Percentiles rank a stretch among this genome's conserved stretches.
Evolutionary conservation across 1,140 invertebrate genomes (phyloP).

Genomic region (Zaprionus tsacasi): DNA sequence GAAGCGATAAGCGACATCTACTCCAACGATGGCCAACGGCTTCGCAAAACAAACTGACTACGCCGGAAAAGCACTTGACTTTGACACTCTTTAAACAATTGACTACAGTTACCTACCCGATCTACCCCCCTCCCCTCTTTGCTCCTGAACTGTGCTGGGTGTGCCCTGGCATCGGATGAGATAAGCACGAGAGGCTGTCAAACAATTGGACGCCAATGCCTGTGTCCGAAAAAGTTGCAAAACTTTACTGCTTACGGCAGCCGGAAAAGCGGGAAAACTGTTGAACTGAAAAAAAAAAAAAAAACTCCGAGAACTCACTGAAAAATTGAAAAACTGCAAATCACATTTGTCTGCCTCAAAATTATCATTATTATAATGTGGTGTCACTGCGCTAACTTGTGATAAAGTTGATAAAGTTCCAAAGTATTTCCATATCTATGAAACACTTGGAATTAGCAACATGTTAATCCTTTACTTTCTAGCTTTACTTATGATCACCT

Average conservation of each 20-base stretch:
- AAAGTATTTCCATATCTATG: background rate
- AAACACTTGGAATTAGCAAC: background rate
- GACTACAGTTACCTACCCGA: constrained; percentile 36
- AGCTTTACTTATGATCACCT: background rate
- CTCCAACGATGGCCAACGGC: constrained; percentile 15
- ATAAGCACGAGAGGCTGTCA: constrained; percentile 27
- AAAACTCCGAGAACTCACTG: background rate
- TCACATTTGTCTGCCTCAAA: constrained; percentile 7
- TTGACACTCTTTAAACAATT: constrained; percentile 82
- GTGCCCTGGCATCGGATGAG: background rate
- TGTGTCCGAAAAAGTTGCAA: constrained; percentile 51
- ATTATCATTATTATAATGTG: constrained; percentile 7
- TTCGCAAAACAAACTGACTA: constrained; percentile 45
- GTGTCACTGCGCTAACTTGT: no score
- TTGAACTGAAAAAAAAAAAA: constrained; percentile 4
- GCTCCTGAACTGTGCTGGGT: background rate
- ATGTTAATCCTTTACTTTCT: background rate
- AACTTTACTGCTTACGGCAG: constrained; percentile 48
- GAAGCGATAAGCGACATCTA: constrained; percentile 57
- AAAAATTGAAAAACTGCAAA: constrained; percentile 10
- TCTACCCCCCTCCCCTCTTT: background rate
- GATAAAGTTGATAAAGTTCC: background rate
- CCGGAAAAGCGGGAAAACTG: constrained; percentile 3
- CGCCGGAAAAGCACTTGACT: constrained; percentile 66
- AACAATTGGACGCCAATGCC: constrained; percentile 45